Evolutionary conservation across 2,888 invertebrate genomes (phyloP).

Genomic region (Rhingia campestris): DNA sequence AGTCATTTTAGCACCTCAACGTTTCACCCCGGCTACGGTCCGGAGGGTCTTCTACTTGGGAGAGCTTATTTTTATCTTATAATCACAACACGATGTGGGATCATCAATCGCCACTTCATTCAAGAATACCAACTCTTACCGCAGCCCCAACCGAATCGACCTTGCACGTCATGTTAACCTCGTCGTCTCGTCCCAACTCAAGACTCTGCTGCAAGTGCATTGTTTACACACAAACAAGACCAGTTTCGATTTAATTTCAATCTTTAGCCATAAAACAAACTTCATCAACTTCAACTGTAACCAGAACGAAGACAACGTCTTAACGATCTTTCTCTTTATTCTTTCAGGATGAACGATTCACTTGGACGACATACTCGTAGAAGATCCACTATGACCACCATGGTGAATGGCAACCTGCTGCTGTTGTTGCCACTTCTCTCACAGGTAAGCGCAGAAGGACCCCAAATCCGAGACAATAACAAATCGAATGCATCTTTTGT

Average conservation of each 20-base stretch:
- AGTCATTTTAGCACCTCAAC: slow-evolving; percentile 29
- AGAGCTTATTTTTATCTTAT: slow-evolving; percentile 23
- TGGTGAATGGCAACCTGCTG: slow-evolving; percentile 44
- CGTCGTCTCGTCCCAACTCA: slow-evolving; percentile 4
- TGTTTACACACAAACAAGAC: slow-evolving; percentile 54
- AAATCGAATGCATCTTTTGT: slow-evolving; percentile 27
- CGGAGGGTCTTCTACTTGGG: slow-evolving; percentile 2
- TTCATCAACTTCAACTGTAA: slow-evolving; percentile 10
- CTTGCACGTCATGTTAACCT: slow-evolving; percentile 56
- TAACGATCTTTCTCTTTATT: slow-evolving; percentile 60
- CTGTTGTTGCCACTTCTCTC: slow-evolving; percentile 49
- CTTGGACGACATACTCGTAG: slow-evolving; percentile 16
- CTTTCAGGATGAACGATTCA: slow-evolving; percentile 47
- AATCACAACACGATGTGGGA: slow-evolving; percentile 9
- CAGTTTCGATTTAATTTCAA: slow-evolving; percentile 21
- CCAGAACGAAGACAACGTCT: slow-evolving; percentile 22
- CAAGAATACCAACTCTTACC: slow-evolving; percentile 25
- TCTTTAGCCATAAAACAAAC: slow-evolving; percentile 26
- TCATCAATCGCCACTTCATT: slow-evolving; percentile 55
- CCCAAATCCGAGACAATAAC: slow-evolving; percentile 39
- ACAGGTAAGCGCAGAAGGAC: slow-evolving; percentile 53
- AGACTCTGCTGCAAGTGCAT: slow-evolving; percentile 13
- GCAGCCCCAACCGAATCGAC: slow-evolving; percentile 27
- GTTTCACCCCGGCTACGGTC: background rate
- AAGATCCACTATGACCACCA: slow-evolving; percentile 37